Conservation (phyloP, 2,797 vertebrate species). For the Pseudomugil tenellus region DNA sequence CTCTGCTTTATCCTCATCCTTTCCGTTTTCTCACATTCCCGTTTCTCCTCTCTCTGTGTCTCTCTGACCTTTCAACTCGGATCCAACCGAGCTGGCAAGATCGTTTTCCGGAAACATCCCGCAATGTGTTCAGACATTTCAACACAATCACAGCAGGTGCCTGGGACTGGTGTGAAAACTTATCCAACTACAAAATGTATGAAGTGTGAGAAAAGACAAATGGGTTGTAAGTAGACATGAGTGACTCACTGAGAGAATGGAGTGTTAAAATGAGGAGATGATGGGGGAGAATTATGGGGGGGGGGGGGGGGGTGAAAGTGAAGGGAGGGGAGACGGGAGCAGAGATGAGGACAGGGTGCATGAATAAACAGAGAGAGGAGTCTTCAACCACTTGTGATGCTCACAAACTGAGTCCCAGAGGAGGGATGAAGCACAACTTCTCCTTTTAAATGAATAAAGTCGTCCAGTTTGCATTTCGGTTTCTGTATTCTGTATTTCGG, state of each 20-base stretch:
- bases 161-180: no score
- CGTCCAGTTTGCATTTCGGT: not conserved
- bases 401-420: not conserved
- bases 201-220: slow-evolving; percentile 13
- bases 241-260: not conserved
- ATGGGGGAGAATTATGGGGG: not conserved
- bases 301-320: slow-evolving; percentile 16
- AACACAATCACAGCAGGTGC: slow-evolving; percentile 7
- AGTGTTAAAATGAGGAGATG: not conserved
- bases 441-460: not conserved
- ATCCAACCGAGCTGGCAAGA: slow-evolving; percentile 2
- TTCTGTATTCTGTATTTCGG: not conserved
- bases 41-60: slow-evolving; percentile 1
- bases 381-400: not conserved
- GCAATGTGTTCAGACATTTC: slow-evolving; percentile 8
- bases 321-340: not conserved
- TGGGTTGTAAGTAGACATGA: not conserved
- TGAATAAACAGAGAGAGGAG: not conserved
- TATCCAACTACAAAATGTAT: slow-evolving; percentile 29
- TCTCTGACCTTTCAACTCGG: slow-evolving; percentile 30
- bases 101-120: slow-evolving; percentile 21
- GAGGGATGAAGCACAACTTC: not conserved
- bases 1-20: slow-evolving; percentile 35
- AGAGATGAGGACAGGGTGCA: slow-evolving; percentile 1
- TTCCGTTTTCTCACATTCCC: slow-evolving; percentile 21